These are phyloP conservation scores for Tympanoctomys barrerae DNA, from an alignment of 2,797 vertebrate genomes.

Conservation along the genomic window DNA sequence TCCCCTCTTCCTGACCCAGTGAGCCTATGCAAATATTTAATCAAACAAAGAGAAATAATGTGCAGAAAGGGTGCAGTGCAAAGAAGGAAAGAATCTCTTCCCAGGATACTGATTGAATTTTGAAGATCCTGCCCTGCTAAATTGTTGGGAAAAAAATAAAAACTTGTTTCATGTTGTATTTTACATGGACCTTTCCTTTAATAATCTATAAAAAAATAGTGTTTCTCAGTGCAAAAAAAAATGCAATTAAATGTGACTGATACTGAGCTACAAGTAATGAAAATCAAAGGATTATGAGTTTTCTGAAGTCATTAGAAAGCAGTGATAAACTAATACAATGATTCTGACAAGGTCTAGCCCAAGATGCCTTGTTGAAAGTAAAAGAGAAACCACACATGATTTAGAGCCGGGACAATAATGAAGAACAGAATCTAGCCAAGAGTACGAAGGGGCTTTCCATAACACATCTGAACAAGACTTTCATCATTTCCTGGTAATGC, in stretches of 20 bases:
- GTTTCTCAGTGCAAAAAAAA: constrained; percentile 55
- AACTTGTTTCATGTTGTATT: neutral
- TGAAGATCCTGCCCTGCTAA: neutral
- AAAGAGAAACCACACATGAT: neutral
- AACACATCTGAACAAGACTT: neutral
- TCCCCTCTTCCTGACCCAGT: neutral
- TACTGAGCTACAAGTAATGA: neutral
- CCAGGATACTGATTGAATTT: neutral
- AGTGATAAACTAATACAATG: constrained; percentile 24
- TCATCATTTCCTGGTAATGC: neutral
- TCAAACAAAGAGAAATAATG: neutral
- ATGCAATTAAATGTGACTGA: constrained; percentile 11
- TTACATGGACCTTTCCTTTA: constrained; percentile 19
- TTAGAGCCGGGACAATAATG: neutral
- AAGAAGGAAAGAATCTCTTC: neutral
- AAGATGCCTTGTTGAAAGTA: constrained; percentile 41
- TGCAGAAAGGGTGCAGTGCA: neutral
- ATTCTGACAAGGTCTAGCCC: constrained; percentile 12
- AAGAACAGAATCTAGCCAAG: neutral
- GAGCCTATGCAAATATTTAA: neutral
- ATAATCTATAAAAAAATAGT: constrained; percentile 10
- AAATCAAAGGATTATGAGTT: constrained; percentile 27
- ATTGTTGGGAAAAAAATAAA: neutral
- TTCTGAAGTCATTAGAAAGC: constrained; percentile 18
- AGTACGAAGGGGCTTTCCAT: neutral